Evolutionary conservation across 2,113 vertebrate genomes (phyloP).

Genomic region (Gavia stellata): DNA sequence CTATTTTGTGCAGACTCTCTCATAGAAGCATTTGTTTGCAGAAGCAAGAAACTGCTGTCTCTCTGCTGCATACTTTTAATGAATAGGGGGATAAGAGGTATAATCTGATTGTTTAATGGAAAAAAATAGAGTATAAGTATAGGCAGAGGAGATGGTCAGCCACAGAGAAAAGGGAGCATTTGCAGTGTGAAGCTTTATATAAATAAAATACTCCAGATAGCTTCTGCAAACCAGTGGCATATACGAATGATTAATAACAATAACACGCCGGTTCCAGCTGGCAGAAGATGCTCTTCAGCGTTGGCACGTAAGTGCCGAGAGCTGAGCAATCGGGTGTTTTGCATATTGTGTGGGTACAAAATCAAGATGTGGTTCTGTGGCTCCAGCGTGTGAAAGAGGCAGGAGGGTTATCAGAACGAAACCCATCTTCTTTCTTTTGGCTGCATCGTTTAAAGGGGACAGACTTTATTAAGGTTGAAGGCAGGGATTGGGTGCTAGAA

Average conservation of each 20-base stretch:
- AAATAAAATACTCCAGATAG: neutral
- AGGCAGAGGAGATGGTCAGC: neutral
- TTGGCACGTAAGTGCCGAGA: neutral
- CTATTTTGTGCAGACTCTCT: neutral
- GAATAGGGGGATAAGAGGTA: neutral
- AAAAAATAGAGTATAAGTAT: neutral
- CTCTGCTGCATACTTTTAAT: neutral
- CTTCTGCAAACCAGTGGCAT: neutral
- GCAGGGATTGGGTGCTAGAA: neutral
- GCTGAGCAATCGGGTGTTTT: neutral
- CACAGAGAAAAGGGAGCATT: neutral
- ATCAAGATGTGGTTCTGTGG: neutral
- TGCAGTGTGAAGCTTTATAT: neutral
- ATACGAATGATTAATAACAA: neutral
- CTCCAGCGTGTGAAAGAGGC: neutral
- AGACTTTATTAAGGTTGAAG: neutral
- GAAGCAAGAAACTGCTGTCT: neutral
- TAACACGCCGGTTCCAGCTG: neutral
- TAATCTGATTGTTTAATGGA: neutral
- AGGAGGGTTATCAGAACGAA: neutral
- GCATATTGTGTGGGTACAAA: neutral
- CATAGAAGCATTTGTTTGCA: neutral
- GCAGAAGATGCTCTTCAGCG: neutral
- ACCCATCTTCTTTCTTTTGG: neutral
- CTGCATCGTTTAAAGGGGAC: neutral